Conservation (phyloP, 2,113 vertebrate genomes). For the Colinus virginianus region DNA sequence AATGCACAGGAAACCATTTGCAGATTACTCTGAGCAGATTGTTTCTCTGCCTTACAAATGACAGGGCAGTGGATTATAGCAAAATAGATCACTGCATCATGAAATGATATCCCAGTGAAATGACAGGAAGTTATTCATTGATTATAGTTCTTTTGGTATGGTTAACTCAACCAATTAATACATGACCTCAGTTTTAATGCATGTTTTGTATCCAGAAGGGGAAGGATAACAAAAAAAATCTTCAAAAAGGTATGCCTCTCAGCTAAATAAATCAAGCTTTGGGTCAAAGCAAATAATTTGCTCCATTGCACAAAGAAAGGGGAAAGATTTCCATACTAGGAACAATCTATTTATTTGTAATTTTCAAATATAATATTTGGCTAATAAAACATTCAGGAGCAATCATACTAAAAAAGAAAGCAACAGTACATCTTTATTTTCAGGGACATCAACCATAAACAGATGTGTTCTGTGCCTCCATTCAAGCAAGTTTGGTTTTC, state of each 20-base stretch:
- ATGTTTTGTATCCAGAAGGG: not conserved
- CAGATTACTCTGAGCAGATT: not conserved
- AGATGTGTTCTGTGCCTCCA: not conserved
- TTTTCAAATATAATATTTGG: not conserved
- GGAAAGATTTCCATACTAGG: not conserved
- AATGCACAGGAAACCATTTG: not conserved
- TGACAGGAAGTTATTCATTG: slow-evolving; percentile 5
- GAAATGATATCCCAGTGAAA: not conserved
- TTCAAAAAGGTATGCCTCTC: not conserved
- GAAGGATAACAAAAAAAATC: not conserved
- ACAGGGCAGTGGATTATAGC: not conserved
- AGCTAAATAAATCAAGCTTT: not conserved
- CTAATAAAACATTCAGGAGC: slow-evolving; percentile 22
- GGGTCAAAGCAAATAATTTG: not conserved
- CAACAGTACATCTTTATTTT: not conserved
- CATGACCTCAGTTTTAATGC: not conserved
- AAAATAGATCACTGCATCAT: slow-evolving; percentile 17
- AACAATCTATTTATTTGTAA: not conserved
- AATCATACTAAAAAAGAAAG: not conserved
- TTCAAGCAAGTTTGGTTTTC: not conserved
- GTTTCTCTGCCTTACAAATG: slow-evolving; percentile 12
- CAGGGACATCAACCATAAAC: not conserved
- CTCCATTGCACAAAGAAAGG: not conserved
- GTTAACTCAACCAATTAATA: not conserved
- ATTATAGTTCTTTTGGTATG: slow-evolving; percentile 1